Evolutionary conservation across 1,140 invertebrate genomes (phyloP).

Genomic region (Trichonephila clavata): DNA sequence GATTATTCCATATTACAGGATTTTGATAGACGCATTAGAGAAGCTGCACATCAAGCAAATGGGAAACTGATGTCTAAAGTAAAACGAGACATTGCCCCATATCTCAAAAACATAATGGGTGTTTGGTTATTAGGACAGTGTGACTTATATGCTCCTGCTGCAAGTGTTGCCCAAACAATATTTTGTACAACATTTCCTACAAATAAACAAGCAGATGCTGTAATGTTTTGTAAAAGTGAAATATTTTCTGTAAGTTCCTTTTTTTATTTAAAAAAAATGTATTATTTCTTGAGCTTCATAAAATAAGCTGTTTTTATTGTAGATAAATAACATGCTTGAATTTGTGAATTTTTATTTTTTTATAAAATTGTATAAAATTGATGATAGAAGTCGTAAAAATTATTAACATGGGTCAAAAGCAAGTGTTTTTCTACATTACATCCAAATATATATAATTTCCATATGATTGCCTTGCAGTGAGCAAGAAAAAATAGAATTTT

Average conservation of each 20-base stretch:
- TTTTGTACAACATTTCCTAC: constrained; percentile 87
- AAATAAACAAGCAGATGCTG: constrained; percentile 86
- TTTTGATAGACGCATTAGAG: constrained; percentile 89
- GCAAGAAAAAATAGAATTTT: too few relatives aligned
- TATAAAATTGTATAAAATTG: too few relatives aligned
- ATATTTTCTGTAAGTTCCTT: constrained; percentile 83
- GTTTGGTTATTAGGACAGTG: constrained; percentile 89
- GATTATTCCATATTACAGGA: constrained; percentile 82
- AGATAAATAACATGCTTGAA: too few relatives aligned
- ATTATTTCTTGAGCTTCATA: too few relatives aligned
- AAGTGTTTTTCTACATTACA: too few relatives aligned
- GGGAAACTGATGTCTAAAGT: constrained; percentile 85
- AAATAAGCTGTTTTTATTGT: too few relatives aligned
- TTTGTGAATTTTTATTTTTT: too few relatives aligned
- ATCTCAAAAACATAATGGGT: constrained; percentile 87
- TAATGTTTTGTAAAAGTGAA: constrained; percentile 89
- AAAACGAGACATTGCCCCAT: constrained; percentile 88
- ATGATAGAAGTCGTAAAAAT: too few relatives aligned
- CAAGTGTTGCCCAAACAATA: constrained; percentile 86
- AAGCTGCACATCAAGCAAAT: constrained; percentile 85
- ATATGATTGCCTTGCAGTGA: too few relatives aligned
- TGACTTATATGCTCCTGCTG: constrained; percentile 90
- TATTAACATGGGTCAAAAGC: too few relatives aligned
- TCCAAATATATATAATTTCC: too few relatives aligned
- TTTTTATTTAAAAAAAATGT: background rate